Conservation (phyloP, 2,888 invertebrate genomes). For the Orchesella flavescens region DNA sequence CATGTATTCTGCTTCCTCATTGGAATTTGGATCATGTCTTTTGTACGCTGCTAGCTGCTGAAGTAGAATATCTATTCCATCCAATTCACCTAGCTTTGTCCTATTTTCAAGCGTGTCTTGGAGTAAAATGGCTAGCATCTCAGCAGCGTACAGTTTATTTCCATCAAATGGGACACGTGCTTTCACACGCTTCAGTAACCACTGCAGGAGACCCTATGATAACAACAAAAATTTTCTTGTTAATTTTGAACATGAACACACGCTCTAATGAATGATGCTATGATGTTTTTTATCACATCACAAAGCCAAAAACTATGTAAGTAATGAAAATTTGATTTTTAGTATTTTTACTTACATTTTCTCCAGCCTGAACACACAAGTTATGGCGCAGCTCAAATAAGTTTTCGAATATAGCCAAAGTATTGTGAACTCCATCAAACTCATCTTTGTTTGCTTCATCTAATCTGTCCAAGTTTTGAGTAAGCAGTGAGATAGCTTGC, state of each 20-base stretch:
- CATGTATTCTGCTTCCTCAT: conserved; percentile 98
- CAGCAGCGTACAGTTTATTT: conserved; percentile 96
- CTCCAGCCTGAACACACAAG: conserved; percentile 87
- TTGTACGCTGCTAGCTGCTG: conserved; percentile 97
- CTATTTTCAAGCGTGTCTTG: conserved; percentile 91
- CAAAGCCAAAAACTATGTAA: no score
- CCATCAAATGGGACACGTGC: conserved; percentile 93
- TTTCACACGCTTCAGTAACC: conserved; percentile 93
- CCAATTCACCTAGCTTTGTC: conserved; percentile 88
- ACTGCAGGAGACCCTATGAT: conserved; percentile 87
- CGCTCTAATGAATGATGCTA: no score
- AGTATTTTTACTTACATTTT: conserved; percentile 74
- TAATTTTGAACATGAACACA: no score
- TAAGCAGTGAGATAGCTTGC: conserved; percentile 90
- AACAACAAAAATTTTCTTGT: background rate
- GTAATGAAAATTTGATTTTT: background rate
- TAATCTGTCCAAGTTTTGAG: conserved; percentile 93
- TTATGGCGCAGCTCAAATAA: conserved; percentile 92
- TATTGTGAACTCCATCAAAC: conserved; percentile 96
- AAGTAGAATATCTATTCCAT: conserved; percentile 95
- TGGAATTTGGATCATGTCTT: conserved; percentile 90
- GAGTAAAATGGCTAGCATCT: conserved; percentile 94
- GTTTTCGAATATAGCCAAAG: conserved; percentile 94
- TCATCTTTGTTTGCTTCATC: conserved; percentile 96
- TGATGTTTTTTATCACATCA: no score